Evolutionary conservation across 1,140 invertebrate genomes (phyloP), one percentile per base, ranked within the genome.

Genomic region (Drosophila lini): DNA sequence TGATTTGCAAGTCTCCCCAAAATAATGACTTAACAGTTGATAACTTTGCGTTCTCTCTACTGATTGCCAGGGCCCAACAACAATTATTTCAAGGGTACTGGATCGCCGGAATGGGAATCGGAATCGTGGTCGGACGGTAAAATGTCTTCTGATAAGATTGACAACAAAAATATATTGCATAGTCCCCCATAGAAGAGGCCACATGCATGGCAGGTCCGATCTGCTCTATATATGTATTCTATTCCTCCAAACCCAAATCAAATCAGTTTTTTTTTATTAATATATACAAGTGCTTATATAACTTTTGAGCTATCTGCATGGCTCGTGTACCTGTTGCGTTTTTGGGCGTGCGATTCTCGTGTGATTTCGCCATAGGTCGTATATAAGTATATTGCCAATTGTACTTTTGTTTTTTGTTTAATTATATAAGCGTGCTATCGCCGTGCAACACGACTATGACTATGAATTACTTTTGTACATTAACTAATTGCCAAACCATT

Each of bases 391-490:
- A 48, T 57, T 57, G 64, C 36, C 55, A 85, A 62, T 60, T 78
- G 62, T 63, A 75, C 74, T 58, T 80, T 53, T 48, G 60, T 57
- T 74, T 61, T 74, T 74, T 74, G 63, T 81, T 78, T 56, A 78
- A 74, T 85, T 86, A 86, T 86, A 83, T 86, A 88, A 84, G 67
- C 57, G 52, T 69, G 80, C 65, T 86, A 86, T 86, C 79, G 74
- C 79, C 40, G 57, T 86, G 78, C 74, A 86, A 61, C 78, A 86
- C 82, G 76, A 83, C 77, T 50, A 52, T 67, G 75, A 80, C 64
- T 56, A 60, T 56, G 65, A 53, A 76, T 84, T 67, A 70, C 65
- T 70, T 81, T 71, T 68, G 56, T 65, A 74, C 83, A 86, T 86
- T 86, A 62, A 80, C 80, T 86, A 86, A 86, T 86, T 86, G 69